Percentiles rank a stretch among this genome's conserved stretches.
These are phyloP conservation scores for Furnarius figulus DNA, from an alignment of 2,113 vertebrate genomes.

Conservation along the genomic window DNA sequence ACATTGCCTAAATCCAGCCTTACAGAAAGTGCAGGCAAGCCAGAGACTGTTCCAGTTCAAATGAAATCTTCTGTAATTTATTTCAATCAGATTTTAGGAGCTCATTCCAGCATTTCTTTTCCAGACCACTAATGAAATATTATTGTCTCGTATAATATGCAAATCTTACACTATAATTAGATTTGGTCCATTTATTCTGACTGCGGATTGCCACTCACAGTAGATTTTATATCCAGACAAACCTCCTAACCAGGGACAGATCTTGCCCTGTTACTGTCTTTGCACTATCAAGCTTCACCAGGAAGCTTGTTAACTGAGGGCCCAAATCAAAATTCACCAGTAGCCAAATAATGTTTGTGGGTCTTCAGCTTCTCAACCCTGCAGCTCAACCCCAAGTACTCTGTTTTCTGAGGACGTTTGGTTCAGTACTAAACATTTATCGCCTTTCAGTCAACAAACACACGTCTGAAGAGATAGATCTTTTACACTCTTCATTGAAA, in stretches of 20 bases:
- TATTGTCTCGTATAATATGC: neutral
- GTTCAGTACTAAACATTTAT: neutral
- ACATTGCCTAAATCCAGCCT: neutral
- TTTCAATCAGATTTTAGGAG: conserved; percentile 14
- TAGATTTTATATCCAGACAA: neutral
- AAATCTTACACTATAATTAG: neutral
- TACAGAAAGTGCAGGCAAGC: neutral
- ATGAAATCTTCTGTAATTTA: neutral
- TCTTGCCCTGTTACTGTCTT: neutral
- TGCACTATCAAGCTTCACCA: neutral
- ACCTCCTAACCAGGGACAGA: neutral
- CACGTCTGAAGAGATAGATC: neutral
- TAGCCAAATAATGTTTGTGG: neutral
- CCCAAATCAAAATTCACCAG: neutral
- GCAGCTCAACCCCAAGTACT: neutral
- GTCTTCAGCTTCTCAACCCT: neutral
- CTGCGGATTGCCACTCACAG: neutral
- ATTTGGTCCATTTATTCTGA: neutral
- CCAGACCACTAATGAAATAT: neutral
- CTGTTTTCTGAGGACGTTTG: neutral
- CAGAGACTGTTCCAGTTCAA: neutral
- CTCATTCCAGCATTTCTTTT: neutral
- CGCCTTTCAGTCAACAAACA: neutral
- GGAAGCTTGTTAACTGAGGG: neutral
- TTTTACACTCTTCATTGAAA: neutral